phyloP scores from a whole-genome alignment of 2,113 vertebrate genomes.

The Notarius lentiginosus region DNA sequence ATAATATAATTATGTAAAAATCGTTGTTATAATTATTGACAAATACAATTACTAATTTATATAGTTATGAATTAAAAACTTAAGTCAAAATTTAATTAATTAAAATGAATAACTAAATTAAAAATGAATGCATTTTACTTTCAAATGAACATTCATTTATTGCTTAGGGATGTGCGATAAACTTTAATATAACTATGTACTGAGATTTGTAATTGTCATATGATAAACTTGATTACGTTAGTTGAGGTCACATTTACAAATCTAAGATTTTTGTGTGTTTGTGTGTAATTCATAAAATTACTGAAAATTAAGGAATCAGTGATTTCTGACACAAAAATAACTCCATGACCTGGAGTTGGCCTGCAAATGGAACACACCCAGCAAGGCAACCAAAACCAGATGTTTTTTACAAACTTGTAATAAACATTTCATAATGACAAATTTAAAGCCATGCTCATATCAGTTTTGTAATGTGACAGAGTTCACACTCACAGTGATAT shows the following conservation, averaged over 20 bases:
- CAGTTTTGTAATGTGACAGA: not conserved
- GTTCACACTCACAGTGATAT: conserved; percentile 48
- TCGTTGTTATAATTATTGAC: not conserved
- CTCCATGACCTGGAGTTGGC: no score
- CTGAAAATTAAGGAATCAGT: not conserved
- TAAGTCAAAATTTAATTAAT: no score
- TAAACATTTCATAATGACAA: not conserved
- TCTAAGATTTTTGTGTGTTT: not conserved
- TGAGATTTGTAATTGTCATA: not conserved
- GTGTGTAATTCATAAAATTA: not conserved
- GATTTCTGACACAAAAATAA: not conserved
- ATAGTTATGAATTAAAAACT: not conserved
- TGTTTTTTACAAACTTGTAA: not conserved
- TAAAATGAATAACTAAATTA: not conserved
- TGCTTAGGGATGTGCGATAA: not conserved
- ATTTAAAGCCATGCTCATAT: not conserved
- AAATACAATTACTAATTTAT: not conserved
- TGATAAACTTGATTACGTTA: no score
- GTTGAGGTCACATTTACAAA: no score
- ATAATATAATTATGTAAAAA: not conserved
- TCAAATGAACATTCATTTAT: not conserved
- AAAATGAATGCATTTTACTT: not conserved
- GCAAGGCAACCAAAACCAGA: no score
- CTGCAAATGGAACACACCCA: not conserved
- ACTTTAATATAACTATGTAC: not conserved